These are phyloP conservation scores for Neogobius melanostomus DNA, from an alignment of 2,113 vertebrate species.

Conservation along the genomic window DNA sequence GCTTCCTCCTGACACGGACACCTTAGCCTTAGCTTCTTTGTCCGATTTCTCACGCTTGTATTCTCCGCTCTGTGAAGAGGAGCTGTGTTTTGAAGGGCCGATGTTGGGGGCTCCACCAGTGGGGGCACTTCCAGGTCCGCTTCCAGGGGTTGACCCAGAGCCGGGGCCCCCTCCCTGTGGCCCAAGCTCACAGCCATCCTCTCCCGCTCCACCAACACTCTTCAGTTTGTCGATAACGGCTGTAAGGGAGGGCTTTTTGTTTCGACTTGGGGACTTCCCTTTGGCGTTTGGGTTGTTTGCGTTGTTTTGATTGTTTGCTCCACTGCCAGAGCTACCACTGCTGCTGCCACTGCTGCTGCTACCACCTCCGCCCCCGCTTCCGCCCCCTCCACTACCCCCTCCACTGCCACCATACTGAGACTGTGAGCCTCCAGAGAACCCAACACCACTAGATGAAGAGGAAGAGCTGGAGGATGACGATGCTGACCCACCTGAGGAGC, in stretches of 20 bases:
- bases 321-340: conserved; percentile 74
- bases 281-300: conserved; percentile 87
- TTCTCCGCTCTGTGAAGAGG: conserved; percentile 83
- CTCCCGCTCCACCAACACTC: conserved; percentile 92
- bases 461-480: conserved; percentile 80
- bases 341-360: conserved; percentile 79
- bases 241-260: conserved; percentile 97
- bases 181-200: conserved; percentile 88
- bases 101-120: conserved; percentile 76
- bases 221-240: conserved; percentile 99
- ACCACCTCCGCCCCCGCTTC: conserved; percentile 76
- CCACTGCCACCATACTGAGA: conserved; percentile 84
- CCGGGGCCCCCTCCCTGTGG: conserved; percentile 68
- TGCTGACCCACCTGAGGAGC: conserved; percentile 72
- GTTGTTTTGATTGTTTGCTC: conserved; percentile 82
- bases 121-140: conserved; percentile 74
- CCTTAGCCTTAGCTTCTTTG: conserved; percentile 92
- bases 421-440: conserved; percentile 80
- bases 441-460: conserved; percentile 77
- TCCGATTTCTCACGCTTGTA: conserved; percentile 95
- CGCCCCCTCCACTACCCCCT: conserved; percentile 82
- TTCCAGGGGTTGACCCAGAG: conserved; percentile 79
- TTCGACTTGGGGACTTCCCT: conserved; percentile 96
- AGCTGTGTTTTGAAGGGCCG: conserved; percentile 85
- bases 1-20: conserved; percentile 81